Conservation (phyloP, 2,797 vertebrate species). For the Poeciliopsis gracilis region DNA sequence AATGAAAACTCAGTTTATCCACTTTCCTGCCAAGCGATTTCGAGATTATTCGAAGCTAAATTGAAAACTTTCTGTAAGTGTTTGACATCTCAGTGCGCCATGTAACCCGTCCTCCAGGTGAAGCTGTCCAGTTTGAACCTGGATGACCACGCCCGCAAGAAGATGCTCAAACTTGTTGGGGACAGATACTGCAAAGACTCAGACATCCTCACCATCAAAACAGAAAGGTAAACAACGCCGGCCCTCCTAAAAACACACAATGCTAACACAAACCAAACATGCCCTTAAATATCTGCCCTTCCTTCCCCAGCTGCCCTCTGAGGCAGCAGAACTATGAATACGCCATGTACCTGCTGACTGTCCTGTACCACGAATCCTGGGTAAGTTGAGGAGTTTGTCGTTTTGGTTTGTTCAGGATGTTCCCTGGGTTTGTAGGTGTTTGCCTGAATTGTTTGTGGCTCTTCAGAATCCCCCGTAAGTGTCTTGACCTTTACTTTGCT, state of each 20-base stretch:
- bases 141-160: slow-evolving; percentile 92
- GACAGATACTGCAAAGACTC: slow-evolving; percentile 85
- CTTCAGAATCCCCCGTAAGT: slow-evolving; percentile 4
- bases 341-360: slow-evolving; percentile 92
- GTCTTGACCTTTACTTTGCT: slow-evolving; percentile 23
- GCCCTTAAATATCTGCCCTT: background rate
- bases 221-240: slow-evolving; percentile 84
- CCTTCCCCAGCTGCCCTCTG: slow-evolving; percentile 86
- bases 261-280: background rate
- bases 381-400: slow-evolving; percentile 78
- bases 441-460: slow-evolving; percentile 18
- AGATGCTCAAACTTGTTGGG: slow-evolving; percentile 89
- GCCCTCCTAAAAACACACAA: background rate
- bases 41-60: slow-evolving; percentile 5
- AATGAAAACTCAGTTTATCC: too few species aligned
- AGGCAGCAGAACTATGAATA: slow-evolving; percentile 93
- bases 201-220: slow-evolving; percentile 86
- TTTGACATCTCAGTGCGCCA: background rate
- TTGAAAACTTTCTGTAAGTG: background rate
- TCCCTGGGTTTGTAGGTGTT: slow-evolving; percentile 44
- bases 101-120: slow-evolving; percentile 75
- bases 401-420: background rate
- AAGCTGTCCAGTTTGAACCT: slow-evolving; percentile 92
- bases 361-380: slow-evolving; percentile 97
- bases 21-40: slow-evolving; percentile 13